Evolutionary conservation across 2,797 vertebrate genomes (phyloP).

Genomic region (Sebastes cheni): DNA sequence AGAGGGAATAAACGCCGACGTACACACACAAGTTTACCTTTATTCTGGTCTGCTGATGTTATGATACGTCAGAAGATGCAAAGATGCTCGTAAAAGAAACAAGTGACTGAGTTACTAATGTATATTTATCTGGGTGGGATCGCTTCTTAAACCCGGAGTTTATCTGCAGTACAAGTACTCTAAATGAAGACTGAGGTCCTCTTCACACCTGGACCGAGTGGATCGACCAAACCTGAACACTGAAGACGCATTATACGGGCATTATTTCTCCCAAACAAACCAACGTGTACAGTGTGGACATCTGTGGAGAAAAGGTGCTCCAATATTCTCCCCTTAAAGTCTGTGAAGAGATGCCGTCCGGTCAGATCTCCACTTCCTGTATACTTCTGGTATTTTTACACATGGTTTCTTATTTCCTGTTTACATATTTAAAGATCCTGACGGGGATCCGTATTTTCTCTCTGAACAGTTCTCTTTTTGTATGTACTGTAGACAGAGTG

Average conservation of each 20-base stretch:
- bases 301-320: not conserved
- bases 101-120: not conserved
- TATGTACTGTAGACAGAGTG: constrained; percentile 54
- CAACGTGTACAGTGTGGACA: not conserved
- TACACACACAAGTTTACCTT: not conserved
- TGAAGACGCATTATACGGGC: not conserved
- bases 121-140: not conserved
- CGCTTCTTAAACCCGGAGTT: too few species aligned
- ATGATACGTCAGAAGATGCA: not conserved
- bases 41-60: not conserved
- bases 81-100: not conserved
- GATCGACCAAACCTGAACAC: not conserved
- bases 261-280: not conserved
- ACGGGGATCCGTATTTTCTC: constrained; percentile 48
- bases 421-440: constrained; percentile 53
- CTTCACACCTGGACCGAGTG: not conserved
- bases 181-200: not conserved
- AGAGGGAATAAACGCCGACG: not conserved
- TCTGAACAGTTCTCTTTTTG: constrained; percentile 50
- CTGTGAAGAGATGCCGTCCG: not conserved
- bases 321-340: not conserved
- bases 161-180: too few species aligned
- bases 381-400: constrained; percentile 61
- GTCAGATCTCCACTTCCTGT: constrained; percentile 20
- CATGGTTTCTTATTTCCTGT: constrained; percentile 63